Base-by-base conservation (phyloP, 1,140 invertebrate species). In the Bombus picipes region DNA sequence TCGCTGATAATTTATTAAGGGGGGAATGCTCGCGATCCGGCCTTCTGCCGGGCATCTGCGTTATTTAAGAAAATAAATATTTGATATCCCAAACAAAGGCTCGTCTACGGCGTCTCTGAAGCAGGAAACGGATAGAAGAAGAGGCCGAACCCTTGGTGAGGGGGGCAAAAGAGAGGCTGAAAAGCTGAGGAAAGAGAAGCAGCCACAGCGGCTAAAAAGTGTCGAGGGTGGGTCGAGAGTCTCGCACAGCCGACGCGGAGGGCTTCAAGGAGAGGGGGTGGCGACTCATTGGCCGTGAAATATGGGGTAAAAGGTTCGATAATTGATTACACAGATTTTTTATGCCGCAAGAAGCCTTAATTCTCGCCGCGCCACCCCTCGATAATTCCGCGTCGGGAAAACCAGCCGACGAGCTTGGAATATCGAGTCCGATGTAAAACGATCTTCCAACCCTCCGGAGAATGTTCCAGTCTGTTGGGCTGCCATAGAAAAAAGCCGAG, bases 281-380 rank as follows among this genome's bases (percentile, higher is more conserved):
- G 88, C 89, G 93, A 93, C 93, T 94, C 93, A 95, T 95, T 94
- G 94, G 92, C 94, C 93, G 92, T 94, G 93, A 95, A 95, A 95
- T 95, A 94, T 95, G 92, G 93, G 92, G 92, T 93, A 94, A 94
- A 94, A 94, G 94, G 93, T 94, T 95, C 94, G 93, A 95, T 94
- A 95, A 95, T 95, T 95, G 94, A 95, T 95, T 95, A 94, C 94
- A 94, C 94, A 94, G 94, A 95, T 94, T 95, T 95, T 95, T 95
- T 94, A 95, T 94, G 93, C 94, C 94, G 92, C 94, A 94, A 95
- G 93, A 94, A 92, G 92, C 93, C 93, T 95, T 94, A 94, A 95
- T 95, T 94, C 93, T 94, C 92, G 91, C 91, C 93, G 89, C 91
- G 84, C 90, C 92, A 91, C 92, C 91, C 91, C 90, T 87, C 92